phyloP scores from a whole-genome alignment of 2,797 vertebrate species.

The Syngnathus acus region DNA sequence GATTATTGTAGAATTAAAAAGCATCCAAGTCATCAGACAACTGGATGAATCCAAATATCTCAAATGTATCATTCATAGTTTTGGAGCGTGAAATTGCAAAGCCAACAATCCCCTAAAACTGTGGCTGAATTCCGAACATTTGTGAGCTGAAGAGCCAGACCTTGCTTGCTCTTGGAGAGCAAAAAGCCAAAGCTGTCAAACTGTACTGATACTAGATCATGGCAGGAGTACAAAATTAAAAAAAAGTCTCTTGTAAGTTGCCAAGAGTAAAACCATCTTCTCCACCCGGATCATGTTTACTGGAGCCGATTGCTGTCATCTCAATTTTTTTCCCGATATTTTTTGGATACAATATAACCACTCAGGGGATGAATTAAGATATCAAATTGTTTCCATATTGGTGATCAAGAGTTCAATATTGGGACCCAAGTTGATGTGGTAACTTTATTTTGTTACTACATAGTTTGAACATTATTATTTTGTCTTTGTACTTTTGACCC shows the following conservation, averaged over 20 bases:
- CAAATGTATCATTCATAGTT: not conserved
- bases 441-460: too few species aligned
- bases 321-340: not conserved
- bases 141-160: not conserved
- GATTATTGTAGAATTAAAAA: not conserved
- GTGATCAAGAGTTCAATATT: not conserved
- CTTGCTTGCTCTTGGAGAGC: not conserved
- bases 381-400: not conserved
- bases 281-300: not conserved
- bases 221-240: not conserved
- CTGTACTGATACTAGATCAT: not conserved
- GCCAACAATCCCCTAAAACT: not conserved
- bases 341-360: not conserved
- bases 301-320: not conserved
- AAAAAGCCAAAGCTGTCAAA: conserved; percentile 3
- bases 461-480: too few species aligned
- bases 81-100: not conserved
- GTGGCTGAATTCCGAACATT: not conserved
- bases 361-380: not conserved
- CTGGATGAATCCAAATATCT: not conserved
- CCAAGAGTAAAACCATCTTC: not conserved
- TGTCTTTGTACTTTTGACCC: too few species aligned
- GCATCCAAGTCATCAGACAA: not conserved
- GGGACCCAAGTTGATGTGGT: too few species aligned
- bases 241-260: not conserved